Evolutionary conservation across 2,113 vertebrate species (phyloP).

Genomic region (Macaca nemestrina): DNA sequence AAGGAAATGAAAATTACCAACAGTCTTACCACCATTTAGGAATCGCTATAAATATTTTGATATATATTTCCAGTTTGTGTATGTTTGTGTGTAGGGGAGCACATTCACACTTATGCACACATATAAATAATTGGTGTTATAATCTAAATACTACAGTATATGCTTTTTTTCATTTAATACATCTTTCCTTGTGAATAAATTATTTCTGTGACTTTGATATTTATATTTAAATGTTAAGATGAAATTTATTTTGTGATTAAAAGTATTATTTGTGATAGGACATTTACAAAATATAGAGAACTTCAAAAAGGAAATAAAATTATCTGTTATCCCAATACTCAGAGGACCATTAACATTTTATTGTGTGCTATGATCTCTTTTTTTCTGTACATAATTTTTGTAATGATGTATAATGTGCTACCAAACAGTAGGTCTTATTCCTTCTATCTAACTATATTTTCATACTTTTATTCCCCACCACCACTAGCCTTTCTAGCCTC

Average conservation of each 20-base stretch:
- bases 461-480: background rate
- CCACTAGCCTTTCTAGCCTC: background rate
- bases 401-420: background rate
- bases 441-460: background rate
- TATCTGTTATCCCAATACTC: background rate
- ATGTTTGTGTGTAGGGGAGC: background rate
- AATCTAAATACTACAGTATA: background rate
- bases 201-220: background rate
- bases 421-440: background rate
- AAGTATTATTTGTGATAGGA: constrained; percentile 21
- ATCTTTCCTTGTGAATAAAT: background rate
- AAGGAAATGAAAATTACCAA: constrained; percentile 18
- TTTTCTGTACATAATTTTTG: background rate
- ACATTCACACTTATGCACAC: background rate
- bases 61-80: background rate
- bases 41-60: constrained; percentile 34
- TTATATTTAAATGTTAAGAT: background rate
- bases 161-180: background rate
- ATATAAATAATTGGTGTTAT: background rate
- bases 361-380: constrained; percentile 10
- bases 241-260: constrained; percentile 22
- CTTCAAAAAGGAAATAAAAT: constrained; percentile 34
- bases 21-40: background rate
- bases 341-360: background rate
- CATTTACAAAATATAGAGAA: background rate